Evolutionary conservation across 1,140 invertebrate genomes (phyloP).

Genomic region (Camponotus vicinus): DNA sequence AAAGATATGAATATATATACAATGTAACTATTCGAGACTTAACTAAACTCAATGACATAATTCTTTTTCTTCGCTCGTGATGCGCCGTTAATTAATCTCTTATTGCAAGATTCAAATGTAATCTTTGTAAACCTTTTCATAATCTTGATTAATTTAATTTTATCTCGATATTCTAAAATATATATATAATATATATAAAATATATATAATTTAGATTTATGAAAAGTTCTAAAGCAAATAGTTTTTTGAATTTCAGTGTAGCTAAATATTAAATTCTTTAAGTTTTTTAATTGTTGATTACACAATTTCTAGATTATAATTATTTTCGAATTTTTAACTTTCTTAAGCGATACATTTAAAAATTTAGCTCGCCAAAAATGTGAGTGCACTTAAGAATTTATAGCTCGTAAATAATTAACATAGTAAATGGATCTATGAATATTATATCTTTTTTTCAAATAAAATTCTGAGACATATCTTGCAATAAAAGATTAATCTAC

Average conservation of each 20-base stretch:
- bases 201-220: background rate
- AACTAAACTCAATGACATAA: background rate
- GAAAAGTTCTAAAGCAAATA: background rate
- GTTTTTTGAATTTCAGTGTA: background rate
- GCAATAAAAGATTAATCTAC: constrained; percentile 40
- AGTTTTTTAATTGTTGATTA: background rate
- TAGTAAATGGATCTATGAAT: background rate
- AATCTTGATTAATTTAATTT: background rate
- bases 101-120: constrained; percentile 25
- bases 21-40: constrained; percentile 33
- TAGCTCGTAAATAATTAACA: constrained; percentile 6
- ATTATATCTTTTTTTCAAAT: background rate
- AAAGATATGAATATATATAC: constrained; percentile 37
- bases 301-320: background rate
- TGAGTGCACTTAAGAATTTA: background rate
- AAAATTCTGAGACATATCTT: background rate
- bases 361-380: background rate
- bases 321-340: constrained; percentile 5
- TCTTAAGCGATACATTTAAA: background rate
- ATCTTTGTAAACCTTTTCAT: background rate
- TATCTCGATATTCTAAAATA: background rate
- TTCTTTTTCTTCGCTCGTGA: constrained; percentile 6
- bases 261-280: background rate
- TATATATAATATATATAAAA: background rate
- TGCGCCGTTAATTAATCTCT: constrained; percentile 13